Conservation (phyloP, 2,113 vertebrate genomes). For the Dicrurus megarhynchus region DNA sequence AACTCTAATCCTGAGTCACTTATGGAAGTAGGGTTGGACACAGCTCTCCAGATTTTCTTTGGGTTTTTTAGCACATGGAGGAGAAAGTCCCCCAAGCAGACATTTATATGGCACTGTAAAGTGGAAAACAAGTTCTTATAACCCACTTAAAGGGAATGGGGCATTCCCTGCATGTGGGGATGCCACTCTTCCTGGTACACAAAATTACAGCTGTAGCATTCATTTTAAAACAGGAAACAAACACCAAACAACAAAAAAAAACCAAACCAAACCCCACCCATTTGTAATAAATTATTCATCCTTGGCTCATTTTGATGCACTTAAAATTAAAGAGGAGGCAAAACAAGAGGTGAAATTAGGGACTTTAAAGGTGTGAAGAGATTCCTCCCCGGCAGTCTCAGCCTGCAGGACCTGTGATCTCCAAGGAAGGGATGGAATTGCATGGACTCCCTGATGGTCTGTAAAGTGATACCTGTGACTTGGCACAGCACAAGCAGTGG, state of each 20-base stretch:
- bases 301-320: neutral
- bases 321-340: neutral
- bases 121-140: neutral
- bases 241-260: neutral
- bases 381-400: neutral
- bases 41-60: neutral
- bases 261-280: rapidly evolving
- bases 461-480: neutral
- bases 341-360: neutral
- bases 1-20: neutral
- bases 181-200: neutral
- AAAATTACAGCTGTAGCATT: neutral
- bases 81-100: neutral
- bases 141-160: neutral
- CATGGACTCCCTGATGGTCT: neutral
- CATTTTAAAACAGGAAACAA: neutral
- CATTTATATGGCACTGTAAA: neutral
- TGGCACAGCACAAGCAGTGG: neutral
- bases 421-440: neutral
- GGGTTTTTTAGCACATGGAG: neutral
- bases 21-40: neutral
- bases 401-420: neutral
- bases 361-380: neutral
- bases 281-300: neutral
- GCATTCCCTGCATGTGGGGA: neutral